Conservation (phyloP, 2,113 vertebrate species). For the Ceyx melanurus region DNA sequence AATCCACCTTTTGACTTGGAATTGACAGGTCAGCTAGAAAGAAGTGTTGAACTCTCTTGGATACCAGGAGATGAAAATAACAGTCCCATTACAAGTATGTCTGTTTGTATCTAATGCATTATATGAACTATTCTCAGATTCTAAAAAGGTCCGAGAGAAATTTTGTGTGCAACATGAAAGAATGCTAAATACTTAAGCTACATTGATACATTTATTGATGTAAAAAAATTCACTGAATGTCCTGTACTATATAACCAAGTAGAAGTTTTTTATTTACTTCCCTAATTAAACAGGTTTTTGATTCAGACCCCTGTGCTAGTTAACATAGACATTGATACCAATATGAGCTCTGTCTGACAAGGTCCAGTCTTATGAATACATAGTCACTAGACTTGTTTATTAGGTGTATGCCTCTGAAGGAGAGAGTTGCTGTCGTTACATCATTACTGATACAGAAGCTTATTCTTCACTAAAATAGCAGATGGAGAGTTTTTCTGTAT, state of each 20-base stretch:
- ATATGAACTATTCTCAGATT: background rate
- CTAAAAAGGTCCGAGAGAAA: background rate
- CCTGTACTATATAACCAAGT: background rate
- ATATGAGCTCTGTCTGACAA: background rate
- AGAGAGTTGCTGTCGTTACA: background rate
- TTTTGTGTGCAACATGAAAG: background rate
- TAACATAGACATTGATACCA: background rate
- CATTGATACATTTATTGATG: background rate
- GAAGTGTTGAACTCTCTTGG: conserved; percentile 91
- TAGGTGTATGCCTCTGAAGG: background rate
- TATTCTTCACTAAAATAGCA: background rate
- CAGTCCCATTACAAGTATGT: conserved; percentile 90
- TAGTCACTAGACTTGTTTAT: background rate
- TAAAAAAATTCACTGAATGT: background rate
- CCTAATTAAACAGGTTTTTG: background rate
- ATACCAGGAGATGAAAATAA: conserved; percentile 92
- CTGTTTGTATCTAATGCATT: background rate
- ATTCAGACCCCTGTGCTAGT: background rate
- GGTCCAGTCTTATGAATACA: background rate
- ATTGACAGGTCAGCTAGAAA: conserved; percentile 86
- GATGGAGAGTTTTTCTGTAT: background rate
- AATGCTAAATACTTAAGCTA: background rate
- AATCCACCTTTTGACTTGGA: conserved; percentile 93
- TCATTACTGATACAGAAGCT: background rate
- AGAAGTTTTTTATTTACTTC: background rate